Evolutionary conservation across 2,888 invertebrate genomes (phyloP), one percentile per base, ranked within the genome.

Genomic region (Drosophila helvetica): DNA sequence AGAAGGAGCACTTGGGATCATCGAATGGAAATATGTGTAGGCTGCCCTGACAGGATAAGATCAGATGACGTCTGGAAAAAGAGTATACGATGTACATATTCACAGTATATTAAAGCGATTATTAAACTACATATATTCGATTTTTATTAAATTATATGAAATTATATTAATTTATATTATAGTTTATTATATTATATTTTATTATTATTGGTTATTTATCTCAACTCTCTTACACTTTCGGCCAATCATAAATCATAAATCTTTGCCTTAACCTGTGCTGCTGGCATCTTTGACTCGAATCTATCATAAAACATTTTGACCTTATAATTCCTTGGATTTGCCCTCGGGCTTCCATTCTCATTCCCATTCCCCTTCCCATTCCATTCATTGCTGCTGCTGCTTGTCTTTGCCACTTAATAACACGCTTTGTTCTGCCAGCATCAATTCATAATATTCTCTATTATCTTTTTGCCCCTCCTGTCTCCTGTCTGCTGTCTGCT

Each of bases 11-110:
- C 93, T 96, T 94, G 89, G 98, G 98, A 94, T 98, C 97, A 93
- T 98, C 98, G 93, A 98, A 98, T 88, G 98, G 98, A 93, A 98
- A 98, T 93, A 98, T 98, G 92, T 97, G 96, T 91, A 98, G 94
- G 93, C 96, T 95, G 91, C 98, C 98, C 93, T 97, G 97, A 93
- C 98, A 98, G 90, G 97, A 97, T 90, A 98, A 93, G 90, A 98
- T 97, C 89, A 98, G 95, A 93, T 98, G 97, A 89, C 97, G 95
- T 93, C 96, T 96, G 82, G 18, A 86, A 83, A 51, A 6, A 71
- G 0, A 47, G 27, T 0, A 45, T 2, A 19, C 3, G 3, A 38
- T 19, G n/a, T n/a, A n/a, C n/a, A n/a, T n/a, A n/a, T n/a, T n/a
- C n/a, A n/a, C n/a, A n/a, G n/a, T n/a, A 33, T 3, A 30, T n/a